Base-by-base conservation (phyloP, 1,140 invertebrate genomes). In the Cardiocondyla obscurior region DNA sequence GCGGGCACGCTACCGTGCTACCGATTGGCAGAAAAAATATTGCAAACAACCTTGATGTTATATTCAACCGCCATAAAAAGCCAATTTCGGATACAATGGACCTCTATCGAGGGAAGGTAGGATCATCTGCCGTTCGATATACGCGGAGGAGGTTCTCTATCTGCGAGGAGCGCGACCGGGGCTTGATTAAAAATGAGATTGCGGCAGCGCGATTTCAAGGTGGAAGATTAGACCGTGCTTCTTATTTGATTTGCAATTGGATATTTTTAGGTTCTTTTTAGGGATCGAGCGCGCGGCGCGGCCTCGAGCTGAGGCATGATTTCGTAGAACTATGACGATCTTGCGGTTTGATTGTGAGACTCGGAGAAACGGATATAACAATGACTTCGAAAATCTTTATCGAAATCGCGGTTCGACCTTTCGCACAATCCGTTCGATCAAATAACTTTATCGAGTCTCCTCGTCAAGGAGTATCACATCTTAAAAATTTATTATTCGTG, bases 181-280 rank as follows among this genome's bases (percentile, higher is more conserved):
- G 76, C 82, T 91, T 90, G 90, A 89, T 92, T 92, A 90, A 91
- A 92, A 92, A 90, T 86, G 79, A 92, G 89, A 92, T 91, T 91
- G 91, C 88, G 82, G 83, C 84, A 83, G 72, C 83, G 77, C 81
- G 86, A 90, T 90, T 87, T 89, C 90, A 65, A 91, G 83, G 82
- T 88, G 86, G 88, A 90, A 91, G 86, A 91, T 91, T 90, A 90
- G 89, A 70, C 76, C 74, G 64, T 51, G 74, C 81, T 79, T 87
- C 85, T 89, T 91, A 91, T 91, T 92, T 91, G 89, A 91, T 90
- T 90, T 92, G 88, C 89, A 90, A 91, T 89, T 87, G 84, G 74
- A 88, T 79, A 76, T 85, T 89, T 87, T 87, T 69, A 60, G 57
- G 25, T 60, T 86, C 51, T 65, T 33, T 81, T 83, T 76, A 49